phyloP scores from a whole-genome alignment of 2,113 vertebrate genomes.

The Psittacula cyanocephala region DNA sequence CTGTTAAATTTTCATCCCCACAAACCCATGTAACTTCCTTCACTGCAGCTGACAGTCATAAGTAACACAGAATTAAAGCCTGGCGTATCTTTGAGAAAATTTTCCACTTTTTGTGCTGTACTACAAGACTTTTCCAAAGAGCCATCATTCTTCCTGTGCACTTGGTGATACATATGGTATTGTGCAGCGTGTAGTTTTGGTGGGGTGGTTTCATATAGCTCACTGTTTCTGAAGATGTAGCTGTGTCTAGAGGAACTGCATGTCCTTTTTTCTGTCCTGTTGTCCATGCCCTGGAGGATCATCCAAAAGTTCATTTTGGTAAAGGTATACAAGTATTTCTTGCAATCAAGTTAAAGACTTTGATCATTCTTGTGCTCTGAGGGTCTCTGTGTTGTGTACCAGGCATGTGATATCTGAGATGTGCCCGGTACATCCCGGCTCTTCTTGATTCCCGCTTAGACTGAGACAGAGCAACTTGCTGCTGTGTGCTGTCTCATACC shows the following conservation, averaged over 20 bases:
- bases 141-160: neutral
- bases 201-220: neutral
- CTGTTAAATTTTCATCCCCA: neutral
- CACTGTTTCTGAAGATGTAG: neutral
- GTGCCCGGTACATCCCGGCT: neutral
- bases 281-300: neutral
- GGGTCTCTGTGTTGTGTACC: neutral
- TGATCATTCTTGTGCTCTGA: neutral
- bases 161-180: neutral
- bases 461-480: neutral
- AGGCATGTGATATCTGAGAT: neutral
- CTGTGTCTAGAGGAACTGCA: neutral
- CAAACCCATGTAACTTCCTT: neutral
- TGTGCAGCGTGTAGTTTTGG: neutral
- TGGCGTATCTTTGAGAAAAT: neutral
- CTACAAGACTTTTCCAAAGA: neutral
- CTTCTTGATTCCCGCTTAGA: neutral
- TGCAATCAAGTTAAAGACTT: neutral
- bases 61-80: neutral
- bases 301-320: neutral
- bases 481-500: neutral
- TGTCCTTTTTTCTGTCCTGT: neutral
- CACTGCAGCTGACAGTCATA: constrained; percentile 3
- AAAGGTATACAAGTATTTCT: neutral
- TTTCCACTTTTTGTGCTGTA: neutral